Base-by-base conservation (phyloP, 2,888 invertebrate genomes). In the Melanostoma mellinum region DNA sequence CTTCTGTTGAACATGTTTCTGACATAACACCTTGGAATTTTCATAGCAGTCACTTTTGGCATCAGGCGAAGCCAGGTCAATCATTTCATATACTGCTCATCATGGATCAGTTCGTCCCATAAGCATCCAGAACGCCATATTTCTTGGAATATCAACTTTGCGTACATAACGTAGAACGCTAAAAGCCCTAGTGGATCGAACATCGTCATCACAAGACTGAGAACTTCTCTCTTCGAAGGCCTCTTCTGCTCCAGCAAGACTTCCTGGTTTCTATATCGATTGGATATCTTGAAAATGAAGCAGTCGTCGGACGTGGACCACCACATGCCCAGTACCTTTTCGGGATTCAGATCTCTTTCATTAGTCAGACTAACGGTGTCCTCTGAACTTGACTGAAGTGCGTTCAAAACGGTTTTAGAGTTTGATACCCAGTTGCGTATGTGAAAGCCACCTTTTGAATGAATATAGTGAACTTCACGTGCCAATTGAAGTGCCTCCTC, bases 401-500 rank as follows among this genome's bases (percentile, higher is more conserved):
- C 67, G 0, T 35, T 30, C 9, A 53, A 53, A 3, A 67, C 53
- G 1, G 36, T 40, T 44, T 9, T 53, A 6, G 67, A 53, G 5
- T 53, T 42, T 6, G 48, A 63, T 8, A 63, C 38, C 63, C 63
- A 52, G 48, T 63, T 48, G 32, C 78, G 55, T n/a, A 80, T 85
- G n/a, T 76, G 56, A 65, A 85, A 86, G 2, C 74, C 69, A 3
- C 40, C 76, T 4, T 55, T 10, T 2, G 8, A 46, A 35, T 82
- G 81, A 6, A 82, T 33, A 6, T 52, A 53, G 6, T 48, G 44
- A 9, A 86, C 78, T 3, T 71, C 67, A n/a, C 42, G 69, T 6
- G 46, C 78, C n/a, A 82, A n/a, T 6, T 60, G 8, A 46, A 85
- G 65, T 6, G 85, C 86, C 42, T 86, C 85, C 42, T 85, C 82